phyloP scores from a whole-genome alignment of 2,797 vertebrate species.

The Thalassophryne amazonica region DNA sequence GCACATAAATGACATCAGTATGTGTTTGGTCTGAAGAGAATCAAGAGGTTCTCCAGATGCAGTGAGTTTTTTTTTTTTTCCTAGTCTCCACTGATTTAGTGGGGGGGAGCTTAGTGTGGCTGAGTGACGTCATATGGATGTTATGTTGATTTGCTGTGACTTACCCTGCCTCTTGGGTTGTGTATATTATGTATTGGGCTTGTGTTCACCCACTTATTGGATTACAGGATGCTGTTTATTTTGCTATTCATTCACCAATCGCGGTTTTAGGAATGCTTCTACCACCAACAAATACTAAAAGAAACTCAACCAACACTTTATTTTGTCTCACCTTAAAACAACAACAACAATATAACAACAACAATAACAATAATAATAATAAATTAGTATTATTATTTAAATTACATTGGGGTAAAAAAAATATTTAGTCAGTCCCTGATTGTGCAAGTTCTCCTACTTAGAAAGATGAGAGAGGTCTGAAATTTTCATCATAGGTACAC shows the following conservation, averaged over 20 bases:
- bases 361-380: too few relatives aligned
- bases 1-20: constrained; percentile 67
- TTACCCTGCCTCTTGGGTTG: not conserved
- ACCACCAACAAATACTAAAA: not conserved
- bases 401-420: too few relatives aligned
- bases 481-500: too few relatives aligned
- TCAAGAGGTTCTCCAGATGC: constrained; percentile 66
- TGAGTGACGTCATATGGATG: constrained; percentile 49
- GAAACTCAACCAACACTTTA: too few relatives aligned
- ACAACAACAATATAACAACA: too few relatives aligned
- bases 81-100: constrained; percentile 38
- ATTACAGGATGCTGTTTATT: not conserved
- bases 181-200: not conserved
- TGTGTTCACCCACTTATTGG: not conserved
- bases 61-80: constrained; percentile 58
- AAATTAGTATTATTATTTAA: too few relatives aligned
- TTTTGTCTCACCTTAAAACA: too few relatives aligned
- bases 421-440: too few relatives aligned
- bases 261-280: not conserved
- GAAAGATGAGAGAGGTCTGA: too few relatives aligned
- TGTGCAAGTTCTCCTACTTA: too few relatives aligned
- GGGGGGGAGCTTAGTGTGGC: constrained; percentile 28
- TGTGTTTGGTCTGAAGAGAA: constrained; percentile 43
- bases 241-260: not conserved
- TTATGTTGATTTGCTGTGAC: constrained; percentile 14